Conservation (phyloP, 2,797 vertebrate species). For the Holocentrus rufus region DNA sequence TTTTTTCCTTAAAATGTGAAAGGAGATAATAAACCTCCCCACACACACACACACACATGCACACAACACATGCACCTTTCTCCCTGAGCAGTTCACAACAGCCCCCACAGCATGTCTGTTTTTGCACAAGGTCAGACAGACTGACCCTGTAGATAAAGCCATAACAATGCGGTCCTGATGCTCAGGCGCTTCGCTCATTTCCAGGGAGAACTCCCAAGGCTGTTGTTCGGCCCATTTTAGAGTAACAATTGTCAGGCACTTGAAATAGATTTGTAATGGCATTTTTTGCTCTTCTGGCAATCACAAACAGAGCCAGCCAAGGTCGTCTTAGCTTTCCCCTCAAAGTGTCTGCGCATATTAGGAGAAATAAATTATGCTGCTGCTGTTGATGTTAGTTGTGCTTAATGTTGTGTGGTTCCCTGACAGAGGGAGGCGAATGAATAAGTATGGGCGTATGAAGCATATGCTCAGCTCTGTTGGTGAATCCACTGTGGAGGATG, state of each 20-base stretch:
- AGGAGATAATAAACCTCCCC: slow-evolving; percentile 49
- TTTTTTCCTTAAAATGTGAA: slow-evolving; percentile 29
- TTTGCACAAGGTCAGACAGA: slow-evolving; percentile 50
- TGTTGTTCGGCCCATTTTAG: slow-evolving; percentile 47
- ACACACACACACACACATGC: slow-evolving; percentile 3
- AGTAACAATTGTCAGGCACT: slow-evolving; percentile 37
- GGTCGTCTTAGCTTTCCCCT: slow-evolving; percentile 48
- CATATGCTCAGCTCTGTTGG: slow-evolving; percentile 16
- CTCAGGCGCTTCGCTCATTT: slow-evolving; percentile 38
- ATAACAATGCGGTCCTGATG: slow-evolving; percentile 26
- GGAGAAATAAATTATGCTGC: slow-evolving; percentile 28
- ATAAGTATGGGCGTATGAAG: slow-evolving; percentile 24
- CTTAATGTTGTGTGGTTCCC: slow-evolving; percentile 38
- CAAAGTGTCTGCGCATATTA: slow-evolving; percentile 27
- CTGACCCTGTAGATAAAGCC: slow-evolving; percentile 52
- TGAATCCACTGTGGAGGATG: slow-evolving; percentile 24
- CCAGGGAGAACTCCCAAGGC: slow-evolving; percentile 51
- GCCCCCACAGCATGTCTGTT: slow-evolving; percentile 35
- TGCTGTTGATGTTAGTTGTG: slow-evolving; percentile 30
- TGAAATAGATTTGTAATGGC: slow-evolving; percentile 53
- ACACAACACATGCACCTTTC: slow-evolving; percentile 13
- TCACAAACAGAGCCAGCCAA: slow-evolving; percentile 39
- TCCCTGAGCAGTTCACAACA: slow-evolving; percentile 11
- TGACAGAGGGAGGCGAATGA: slow-evolving; percentile 14
- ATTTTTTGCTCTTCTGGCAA: slow-evolving; percentile 48